These are phyloP conservation scores for Apodemia mormo DNA, from an alignment of 2,888 invertebrate genomes.

Conservation along the genomic window DNA sequence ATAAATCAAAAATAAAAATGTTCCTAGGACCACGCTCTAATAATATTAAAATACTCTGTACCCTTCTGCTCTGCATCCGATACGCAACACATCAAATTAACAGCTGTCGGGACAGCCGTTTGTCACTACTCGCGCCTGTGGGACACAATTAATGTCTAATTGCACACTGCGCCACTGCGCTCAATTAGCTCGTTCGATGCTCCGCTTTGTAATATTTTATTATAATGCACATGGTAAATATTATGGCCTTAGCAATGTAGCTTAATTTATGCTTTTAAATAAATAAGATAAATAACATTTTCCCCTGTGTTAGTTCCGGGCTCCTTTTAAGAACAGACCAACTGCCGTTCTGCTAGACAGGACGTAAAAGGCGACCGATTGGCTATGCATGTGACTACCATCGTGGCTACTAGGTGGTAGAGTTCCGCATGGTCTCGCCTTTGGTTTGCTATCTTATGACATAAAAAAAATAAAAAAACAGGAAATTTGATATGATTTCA, in stretches of 20 bases:
- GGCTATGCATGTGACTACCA: too few relatives aligned
- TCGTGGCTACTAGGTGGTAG: too few relatives aligned
- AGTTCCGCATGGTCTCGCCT: too few relatives aligned
- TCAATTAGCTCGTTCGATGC: constrained; percentile 42
- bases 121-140: constrained; percentile 43
- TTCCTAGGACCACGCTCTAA: not conserved
- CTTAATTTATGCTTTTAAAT: too few relatives aligned
- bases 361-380: too few relatives aligned
- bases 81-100: constrained; percentile 39
- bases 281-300: too few relatives aligned
- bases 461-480: too few relatives aligned
- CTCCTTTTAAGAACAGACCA: too few relatives aligned
- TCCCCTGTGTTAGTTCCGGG: too few relatives aligned
- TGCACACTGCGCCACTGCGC: constrained; percentile 46
- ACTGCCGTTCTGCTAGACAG: too few relatives aligned
- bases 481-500: not conserved
- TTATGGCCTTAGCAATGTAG: not conserved
- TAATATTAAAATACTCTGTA: constrained; percentile 10
- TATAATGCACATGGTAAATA: not conserved
- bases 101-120: constrained; percentile 42
- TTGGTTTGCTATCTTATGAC: too few relatives aligned
- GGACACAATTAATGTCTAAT: constrained; percentile 49
- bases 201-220: constrained; percentile 28
- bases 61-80: constrained; percentile 30
- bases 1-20: too few relatives aligned